These are phyloP conservation scores for Ochropacha duplaris DNA, from an alignment of 2,888 invertebrate species.

Conservation along the genomic window DNA sequence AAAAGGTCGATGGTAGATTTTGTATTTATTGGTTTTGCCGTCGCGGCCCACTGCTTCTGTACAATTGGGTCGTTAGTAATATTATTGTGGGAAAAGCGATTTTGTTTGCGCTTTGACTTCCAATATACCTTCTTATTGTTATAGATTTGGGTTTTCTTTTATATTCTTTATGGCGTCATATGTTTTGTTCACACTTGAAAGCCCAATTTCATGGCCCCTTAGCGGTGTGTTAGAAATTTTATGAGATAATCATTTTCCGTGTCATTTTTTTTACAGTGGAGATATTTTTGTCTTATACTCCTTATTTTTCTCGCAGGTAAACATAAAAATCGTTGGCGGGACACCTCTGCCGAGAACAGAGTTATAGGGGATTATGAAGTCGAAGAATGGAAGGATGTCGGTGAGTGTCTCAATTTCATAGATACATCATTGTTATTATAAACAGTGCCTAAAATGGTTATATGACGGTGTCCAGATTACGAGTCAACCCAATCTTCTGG, in stretches of 20 bases:
- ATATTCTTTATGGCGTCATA: slow-evolving; percentile 65
- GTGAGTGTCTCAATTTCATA: slow-evolving; percentile 60
- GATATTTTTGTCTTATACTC: slow-evolving; percentile 38
- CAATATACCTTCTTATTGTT: slow-evolving; percentile 75
- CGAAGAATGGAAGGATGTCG: slow-evolving; percentile 89
- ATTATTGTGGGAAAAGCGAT: slow-evolving; percentile 79
- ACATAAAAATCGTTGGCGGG: slow-evolving; percentile 82
- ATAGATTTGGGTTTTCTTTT: slow-evolving; percentile 70
- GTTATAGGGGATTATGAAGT: slow-evolving; percentile 87
- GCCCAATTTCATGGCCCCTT: slow-evolving; percentile 58
- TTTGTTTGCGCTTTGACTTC: slow-evolving; percentile 79
- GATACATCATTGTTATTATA: slow-evolving; percentile 10
- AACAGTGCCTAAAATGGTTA: slow-evolving; percentile 6
- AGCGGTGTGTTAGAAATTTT: slow-evolving; percentile 55
- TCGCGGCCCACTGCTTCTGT: slow-evolving; percentile 72
- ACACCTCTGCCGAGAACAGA: slow-evolving; percentile 83
- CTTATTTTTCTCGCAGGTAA: slow-evolving; percentile 63
- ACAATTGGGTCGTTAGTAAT: slow-evolving; percentile 82
- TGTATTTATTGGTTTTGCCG: slow-evolving; percentile 79
- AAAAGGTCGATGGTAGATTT: slow-evolving; percentile 71
- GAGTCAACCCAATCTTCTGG: slow-evolving; percentile 73
- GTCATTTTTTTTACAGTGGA: slow-evolving; percentile 38
- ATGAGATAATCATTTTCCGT: slow-evolving; percentile 55
- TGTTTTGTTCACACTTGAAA: slow-evolving; percentile 64
- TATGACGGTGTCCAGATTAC: slow-evolving; percentile 56